Percentiles rank a stretch among this genome's conserved stretches.
phyloP scores from a whole-genome alignment of 2,888 invertebrate species.

The Conomelus anceps region DNA sequence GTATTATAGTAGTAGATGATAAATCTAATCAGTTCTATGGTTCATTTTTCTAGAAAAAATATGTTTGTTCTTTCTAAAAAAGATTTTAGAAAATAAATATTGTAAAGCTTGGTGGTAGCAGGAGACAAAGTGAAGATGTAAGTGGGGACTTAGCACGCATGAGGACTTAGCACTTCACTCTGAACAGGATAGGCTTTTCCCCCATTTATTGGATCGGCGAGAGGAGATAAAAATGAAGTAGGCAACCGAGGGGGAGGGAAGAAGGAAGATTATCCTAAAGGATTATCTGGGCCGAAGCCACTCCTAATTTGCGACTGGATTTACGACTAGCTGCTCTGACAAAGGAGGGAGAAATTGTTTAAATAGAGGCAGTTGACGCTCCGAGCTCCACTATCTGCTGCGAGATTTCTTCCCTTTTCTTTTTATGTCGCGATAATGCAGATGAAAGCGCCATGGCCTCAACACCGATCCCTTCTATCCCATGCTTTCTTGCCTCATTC shows the following conservation, averaged over 20 bases:
- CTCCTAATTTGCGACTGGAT: constrained; percentile 30
- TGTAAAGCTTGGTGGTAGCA: neutral
- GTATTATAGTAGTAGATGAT: too few species aligned
- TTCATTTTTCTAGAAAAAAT: too few species aligned
- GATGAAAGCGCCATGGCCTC: neutral
- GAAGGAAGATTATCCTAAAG: constrained; percentile 18
- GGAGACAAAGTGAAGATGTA: neutral
- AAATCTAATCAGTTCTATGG: too few species aligned
- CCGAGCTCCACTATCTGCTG: too few species aligned
- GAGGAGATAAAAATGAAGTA: neutral
- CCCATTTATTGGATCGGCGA: constrained; percentile 4
- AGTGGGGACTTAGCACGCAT: neutral
- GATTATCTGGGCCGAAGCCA: constrained; percentile 24
- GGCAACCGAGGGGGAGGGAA: neutral
- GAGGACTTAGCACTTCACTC: neutral
- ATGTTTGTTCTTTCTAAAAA: too few species aligned
- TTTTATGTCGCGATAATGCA: neutral
- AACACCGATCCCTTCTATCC: neutral
- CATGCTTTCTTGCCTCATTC: neutral
- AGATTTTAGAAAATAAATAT: too few species aligned
- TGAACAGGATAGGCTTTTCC: neutral
- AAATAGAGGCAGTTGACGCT: neutral
- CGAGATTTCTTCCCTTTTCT: neutral
- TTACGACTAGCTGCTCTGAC: constrained; percentile 4
- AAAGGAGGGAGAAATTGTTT: constrained; percentile 2